phyloP scores from a whole-genome alignment of 2,113 vertebrate genomes.

The Triplophysa tibetana region DNA sequence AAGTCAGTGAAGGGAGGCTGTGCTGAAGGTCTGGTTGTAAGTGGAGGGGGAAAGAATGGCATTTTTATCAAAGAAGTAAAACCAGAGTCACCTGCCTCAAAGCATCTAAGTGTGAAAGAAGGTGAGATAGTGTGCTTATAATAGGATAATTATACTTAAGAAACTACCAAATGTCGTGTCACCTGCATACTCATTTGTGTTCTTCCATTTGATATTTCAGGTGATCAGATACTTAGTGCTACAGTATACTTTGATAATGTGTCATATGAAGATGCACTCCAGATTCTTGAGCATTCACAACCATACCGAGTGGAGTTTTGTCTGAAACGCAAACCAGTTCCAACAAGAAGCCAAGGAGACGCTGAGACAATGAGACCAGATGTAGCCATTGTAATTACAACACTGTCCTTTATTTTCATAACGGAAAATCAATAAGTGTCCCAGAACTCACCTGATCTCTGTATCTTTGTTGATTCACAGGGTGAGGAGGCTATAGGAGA shows the following conservation, averaged over 20 bases:
- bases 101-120: conserved; percentile 84
- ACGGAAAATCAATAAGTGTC: not conserved
- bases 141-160: not conserved
- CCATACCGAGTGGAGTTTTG: conserved; percentile 89
- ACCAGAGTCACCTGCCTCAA: conserved; percentile 87
- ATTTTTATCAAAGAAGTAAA: conserved; percentile 89
- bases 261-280: conserved; percentile 91
- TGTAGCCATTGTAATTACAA: conserved; percentile 64
- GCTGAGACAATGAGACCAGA: conserved; percentile 61
- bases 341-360: conserved; percentile 63
- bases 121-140: conserved; percentile 68
- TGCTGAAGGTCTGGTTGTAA: conserved; percentile 85
- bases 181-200: conserved; percentile 28
- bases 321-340: conserved; percentile 79
- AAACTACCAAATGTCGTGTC: not conserved
- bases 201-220: conserved; percentile 69
- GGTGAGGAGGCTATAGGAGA: conserved; percentile 66
- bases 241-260: conserved; percentile 94
- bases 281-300: conserved; percentile 92
- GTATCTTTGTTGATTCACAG: conserved; percentile 59
- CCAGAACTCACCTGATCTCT: conserved; percentile 33
- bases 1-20: conserved; percentile 83
- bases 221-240: conserved; percentile 92
- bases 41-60: conserved; percentile 86
- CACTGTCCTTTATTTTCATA: conserved; percentile 7